Conservation (phyloP, 2,888 invertebrate genomes). For the Dusona sp. region DNA sequence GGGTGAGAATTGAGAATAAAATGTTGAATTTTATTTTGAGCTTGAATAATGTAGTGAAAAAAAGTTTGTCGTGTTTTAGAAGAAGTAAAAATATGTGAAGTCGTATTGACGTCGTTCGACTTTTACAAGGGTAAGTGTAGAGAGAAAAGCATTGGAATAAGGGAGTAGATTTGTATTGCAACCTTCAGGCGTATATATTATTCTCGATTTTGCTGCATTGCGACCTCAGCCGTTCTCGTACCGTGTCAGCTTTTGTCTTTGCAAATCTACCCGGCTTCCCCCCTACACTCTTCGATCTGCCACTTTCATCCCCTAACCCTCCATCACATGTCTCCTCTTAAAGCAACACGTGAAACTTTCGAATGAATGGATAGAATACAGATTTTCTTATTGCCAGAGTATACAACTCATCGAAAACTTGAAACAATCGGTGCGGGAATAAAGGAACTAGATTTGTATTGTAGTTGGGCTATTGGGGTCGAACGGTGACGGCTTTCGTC, state of each 20-base stretch:
- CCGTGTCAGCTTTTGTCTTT: constrained; percentile 48
- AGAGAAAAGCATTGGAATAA: constrained; percentile 10
- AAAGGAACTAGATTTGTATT: constrained; percentile 22
- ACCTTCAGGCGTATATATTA: constrained; percentile 30
- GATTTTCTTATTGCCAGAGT: constrained; percentile 39
- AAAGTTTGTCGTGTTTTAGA: neutral
- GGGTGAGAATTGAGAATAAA: neutral
- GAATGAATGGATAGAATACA: constrained; percentile 19
- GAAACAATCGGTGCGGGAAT: constrained; percentile 18
- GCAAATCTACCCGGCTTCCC: constrained; percentile 47
- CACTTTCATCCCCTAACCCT: neutral
- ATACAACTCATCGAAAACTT: neutral
- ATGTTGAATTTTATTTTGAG: neutral
- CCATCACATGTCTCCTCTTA: constrained; percentile 4
- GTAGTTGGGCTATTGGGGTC: constrained; percentile 27
- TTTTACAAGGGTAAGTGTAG: constrained; percentile 14
- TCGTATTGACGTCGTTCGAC: constrained; percentile 5
- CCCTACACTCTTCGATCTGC: neutral
- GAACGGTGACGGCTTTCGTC: constrained; percentile 10
- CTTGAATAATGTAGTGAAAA: neutral
- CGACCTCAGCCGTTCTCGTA: constrained; percentile 54
- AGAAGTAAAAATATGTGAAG: neutral
- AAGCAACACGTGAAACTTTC: constrained; percentile 20
- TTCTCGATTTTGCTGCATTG: constrained; percentile 46
- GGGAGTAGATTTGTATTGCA: neutral